Evolutionary conservation across 1,140 invertebrate species (phyloP).

Genomic region (Scaptomyza graminum): DNA sequence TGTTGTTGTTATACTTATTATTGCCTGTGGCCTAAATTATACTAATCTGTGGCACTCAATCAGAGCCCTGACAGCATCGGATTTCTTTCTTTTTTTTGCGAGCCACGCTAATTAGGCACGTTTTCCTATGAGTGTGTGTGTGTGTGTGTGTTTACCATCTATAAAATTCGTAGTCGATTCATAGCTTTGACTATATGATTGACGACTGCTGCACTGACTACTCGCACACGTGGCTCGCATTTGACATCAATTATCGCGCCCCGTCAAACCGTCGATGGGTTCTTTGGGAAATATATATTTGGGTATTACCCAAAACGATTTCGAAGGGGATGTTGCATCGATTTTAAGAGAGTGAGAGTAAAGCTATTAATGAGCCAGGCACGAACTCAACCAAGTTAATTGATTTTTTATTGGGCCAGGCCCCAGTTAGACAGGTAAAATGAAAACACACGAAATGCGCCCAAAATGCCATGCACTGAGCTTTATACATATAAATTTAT

Average conservation of each 20-base stretch:
- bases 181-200: conserved; percentile 60
- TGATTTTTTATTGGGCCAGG: conserved; percentile 74
- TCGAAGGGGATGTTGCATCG: conserved; percentile 3
- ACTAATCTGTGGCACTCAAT: conserved; percentile 79
- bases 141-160: conserved; percentile 46
- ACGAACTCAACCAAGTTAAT: conserved; percentile 67
- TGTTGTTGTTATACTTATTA: conserved; percentile 18
- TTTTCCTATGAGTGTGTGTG: conserved; percentile 22
- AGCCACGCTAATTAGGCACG: conserved; percentile 71
- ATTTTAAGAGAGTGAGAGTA: conserved; percentile 7
- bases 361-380: conserved; percentile 27
- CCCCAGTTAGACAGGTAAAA: conserved; percentile 18
- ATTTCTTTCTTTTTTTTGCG: conserved; percentile 56
- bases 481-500: conserved; percentile 31
- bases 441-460: neutral
- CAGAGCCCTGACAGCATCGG: conserved; percentile 54
- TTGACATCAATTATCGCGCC: conserved; percentile 80
- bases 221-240: conserved; percentile 70
- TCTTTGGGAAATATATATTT: neutral
- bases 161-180: conserved; percentile 53
- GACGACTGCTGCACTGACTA: conserved; percentile 50
- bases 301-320: neutral
- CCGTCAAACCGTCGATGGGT: conserved; percentile 14
- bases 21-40: conserved; percentile 65
- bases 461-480: conserved; percentile 11